phyloP scores from a whole-genome alignment of 23 tunicate species.

The Styela clava region DNA sequence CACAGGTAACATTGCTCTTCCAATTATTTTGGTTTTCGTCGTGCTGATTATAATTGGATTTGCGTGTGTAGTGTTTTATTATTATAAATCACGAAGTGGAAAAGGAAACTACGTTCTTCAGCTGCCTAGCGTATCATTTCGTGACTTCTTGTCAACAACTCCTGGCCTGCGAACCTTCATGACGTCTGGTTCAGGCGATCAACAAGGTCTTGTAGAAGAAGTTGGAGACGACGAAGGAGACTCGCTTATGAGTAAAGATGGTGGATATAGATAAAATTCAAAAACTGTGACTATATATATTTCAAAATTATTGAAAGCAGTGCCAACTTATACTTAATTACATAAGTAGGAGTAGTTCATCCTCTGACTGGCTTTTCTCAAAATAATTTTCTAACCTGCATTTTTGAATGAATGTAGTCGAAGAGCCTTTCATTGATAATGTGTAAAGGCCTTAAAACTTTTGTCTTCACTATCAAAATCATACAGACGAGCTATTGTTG shows the following conservation, averaged over 20 bases:
- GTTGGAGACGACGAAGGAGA: constrained; percentile 14
- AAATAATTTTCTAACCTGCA: background rate
- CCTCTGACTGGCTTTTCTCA: background rate
- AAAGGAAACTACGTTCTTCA: constrained; percentile 44
- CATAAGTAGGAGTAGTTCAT: no score
- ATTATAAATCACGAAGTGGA: constrained; percentile 7
- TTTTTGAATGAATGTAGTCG: background rate
- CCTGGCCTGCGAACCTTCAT: constrained; percentile 16
- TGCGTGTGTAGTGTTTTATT: background rate
- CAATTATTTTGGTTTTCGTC: constrained; percentile 36
- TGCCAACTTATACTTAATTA: no score
- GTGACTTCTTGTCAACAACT: constrained; percentile 43
- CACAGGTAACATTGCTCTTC: constrained; percentile 39
- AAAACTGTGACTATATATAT: no score
- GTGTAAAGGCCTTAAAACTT: no score
- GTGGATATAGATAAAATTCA: background rate
- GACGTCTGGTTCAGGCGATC: constrained; percentile 15
- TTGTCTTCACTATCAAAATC: no score
- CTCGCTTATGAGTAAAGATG: background rate
- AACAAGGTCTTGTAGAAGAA: constrained; percentile 29
- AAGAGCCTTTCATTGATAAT: no score
- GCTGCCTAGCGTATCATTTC: constrained; percentile 69
- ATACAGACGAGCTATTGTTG: no score
- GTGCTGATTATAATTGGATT: constrained; percentile 28
- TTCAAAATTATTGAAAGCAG: no score